Conservation (phyloP, 2,797 vertebrate genomes). For the Urocyon cinereoargenteus region DNA sequence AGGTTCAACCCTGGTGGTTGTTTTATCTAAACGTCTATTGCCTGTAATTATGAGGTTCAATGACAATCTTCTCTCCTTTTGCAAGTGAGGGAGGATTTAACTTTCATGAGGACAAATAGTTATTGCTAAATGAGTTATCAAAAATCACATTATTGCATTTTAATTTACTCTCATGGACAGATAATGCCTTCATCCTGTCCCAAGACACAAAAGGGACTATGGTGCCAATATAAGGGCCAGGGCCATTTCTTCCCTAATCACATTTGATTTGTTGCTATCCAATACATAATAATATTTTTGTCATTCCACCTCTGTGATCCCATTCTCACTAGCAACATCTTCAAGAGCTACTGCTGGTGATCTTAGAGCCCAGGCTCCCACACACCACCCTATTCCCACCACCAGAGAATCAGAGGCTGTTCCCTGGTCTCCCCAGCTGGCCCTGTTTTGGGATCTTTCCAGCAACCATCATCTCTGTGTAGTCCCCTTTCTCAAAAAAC, state of each 20-base stretch:
- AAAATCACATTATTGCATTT: not conserved
- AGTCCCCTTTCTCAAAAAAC: not conserved
- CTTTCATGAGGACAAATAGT: not conserved
- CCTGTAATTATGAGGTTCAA: not conserved
- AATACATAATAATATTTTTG: not conserved
- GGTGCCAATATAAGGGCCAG: not conserved
- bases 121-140: slow-evolving; percentile 16
- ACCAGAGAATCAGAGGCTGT: not conserved
- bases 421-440: not conserved
- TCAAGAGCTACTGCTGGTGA: not conserved
- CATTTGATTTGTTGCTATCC: not conserved
- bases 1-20: not conserved
- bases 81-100: not conserved
- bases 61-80: not conserved
- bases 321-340: not conserved
- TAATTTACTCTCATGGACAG: not conserved
- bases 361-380: not conserved
- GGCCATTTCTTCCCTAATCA: too few species aligned
- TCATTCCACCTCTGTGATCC: not conserved
- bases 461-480: not conserved
- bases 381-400: not conserved
- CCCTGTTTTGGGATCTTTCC: not conserved
- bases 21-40: not conserved
- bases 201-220: not conserved
- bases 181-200: not conserved